Evolutionary conservation across 2,113 vertebrate genomes (phyloP), one percentile per base, ranked within the genome.

Genomic region (Leucopternis melanops): DNA sequence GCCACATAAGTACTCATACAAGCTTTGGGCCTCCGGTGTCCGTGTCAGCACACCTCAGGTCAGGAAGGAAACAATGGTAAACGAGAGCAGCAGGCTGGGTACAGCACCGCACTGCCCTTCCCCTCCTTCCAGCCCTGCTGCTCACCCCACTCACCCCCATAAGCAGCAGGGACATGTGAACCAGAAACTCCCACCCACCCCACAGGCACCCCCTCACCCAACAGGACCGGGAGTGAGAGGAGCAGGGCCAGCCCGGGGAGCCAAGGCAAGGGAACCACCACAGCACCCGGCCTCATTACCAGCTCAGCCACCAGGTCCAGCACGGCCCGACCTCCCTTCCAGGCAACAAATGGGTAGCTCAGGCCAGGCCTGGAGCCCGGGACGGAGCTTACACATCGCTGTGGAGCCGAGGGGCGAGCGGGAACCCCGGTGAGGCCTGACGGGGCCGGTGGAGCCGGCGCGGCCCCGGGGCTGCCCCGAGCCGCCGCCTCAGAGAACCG

Each of bases 1-100:
- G 22, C 9, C 52, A 27, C 21, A 1, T 2, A 21, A 44, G 17
- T 3, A 5, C 11, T 26, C 27, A 1, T 2, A 21, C 16, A 2
- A 27, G 21, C n/a, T 27, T 49, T 21, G 25, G 40, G 55, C 18
- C 38, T 6, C 34, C 13, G 38, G 27, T 5, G 27, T 12, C 20
- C 5, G 49, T 21, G 22, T 6, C 63, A 7, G 20, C 1, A 40
- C 54, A 31, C 4, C 31, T 18, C 34, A 4, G 11, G 34, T 47
- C 16, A 63, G 17, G 47, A 26, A 42, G 63, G n/a, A 17, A 18
- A 12, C 22, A 22, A 26, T 4, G 8, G 34, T 3, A 10, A 34
- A 8, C 0, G 13, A 11, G 12, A 57, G 16, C 27, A 29, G 8
- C 29, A 16, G 72, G 34, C 34, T 20, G 19, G 19, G 81, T 5